These are phyloP conservation scores for Phengaris alcon DNA, from an alignment of 2,888 invertebrate species.

Conservation along the genomic window DNA sequence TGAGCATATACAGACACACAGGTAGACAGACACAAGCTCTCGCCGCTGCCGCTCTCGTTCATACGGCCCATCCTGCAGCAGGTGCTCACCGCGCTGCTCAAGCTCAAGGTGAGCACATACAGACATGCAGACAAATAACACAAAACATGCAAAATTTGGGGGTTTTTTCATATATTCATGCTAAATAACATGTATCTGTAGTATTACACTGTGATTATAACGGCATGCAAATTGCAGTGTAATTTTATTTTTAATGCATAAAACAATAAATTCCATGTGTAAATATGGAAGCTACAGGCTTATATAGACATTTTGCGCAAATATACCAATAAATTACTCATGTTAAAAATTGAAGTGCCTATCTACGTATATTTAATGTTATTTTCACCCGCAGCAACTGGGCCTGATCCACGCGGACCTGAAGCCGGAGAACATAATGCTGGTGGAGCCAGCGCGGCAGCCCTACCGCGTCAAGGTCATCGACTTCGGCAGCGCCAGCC, in stretches of 20 bases:
- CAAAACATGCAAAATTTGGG: not conserved
- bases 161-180: no score
- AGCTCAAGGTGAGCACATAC: conserved; percentile 84
- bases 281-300: no score
- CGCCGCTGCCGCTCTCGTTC: conserved; percentile 97
- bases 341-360: no score
- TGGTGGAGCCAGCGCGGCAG: conserved; percentile 98
- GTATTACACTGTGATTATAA: no score
- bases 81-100: conserved; percentile 92
- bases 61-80: conserved; percentile 99
- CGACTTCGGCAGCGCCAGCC: conserved; percentile 99
- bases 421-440: conserved; percentile 99
- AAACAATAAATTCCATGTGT: no score
- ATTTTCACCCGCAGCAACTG: conserved; percentile 85
- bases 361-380: not conserved
- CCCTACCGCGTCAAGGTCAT: conserved; percentile 99
- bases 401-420: conserved; percentile 99
- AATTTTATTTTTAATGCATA: no score
- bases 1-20: conserved; percentile 48
- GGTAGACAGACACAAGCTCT: conserved; percentile 89
- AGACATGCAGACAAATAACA: conserved; percentile 74
- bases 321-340: no score
- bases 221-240: no score
- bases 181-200: no score
- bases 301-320: no score